Conservation (phyloP, 2,113 vertebrate genomes). For the Leucosticte australis region DNA sequence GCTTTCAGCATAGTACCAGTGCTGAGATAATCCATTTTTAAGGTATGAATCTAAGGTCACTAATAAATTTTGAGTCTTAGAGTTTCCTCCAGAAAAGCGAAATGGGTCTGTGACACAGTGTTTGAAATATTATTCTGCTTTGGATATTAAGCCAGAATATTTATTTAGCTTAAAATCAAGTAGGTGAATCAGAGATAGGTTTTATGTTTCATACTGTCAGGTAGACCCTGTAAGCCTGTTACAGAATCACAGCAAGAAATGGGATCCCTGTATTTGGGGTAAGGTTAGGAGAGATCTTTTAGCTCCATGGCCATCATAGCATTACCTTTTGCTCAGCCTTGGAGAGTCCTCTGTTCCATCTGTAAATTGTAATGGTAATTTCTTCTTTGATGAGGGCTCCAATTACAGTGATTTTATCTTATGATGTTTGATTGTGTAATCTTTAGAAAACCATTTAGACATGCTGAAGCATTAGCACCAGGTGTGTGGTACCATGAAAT, state of each 20-base stretch:
- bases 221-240: background rate
- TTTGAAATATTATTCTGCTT: background rate
- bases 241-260: background rate
- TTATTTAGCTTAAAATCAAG: background rate
- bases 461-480: conserved; percentile 49
- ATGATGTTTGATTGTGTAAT: conserved; percentile 34
- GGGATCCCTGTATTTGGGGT: background rate
- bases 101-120: background rate
- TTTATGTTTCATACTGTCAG: background rate
- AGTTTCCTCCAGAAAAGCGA: background rate
- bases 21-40: background rate
- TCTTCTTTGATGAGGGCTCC: conserved; percentile 37
- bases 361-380: conserved; percentile 9
- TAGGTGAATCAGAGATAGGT: background rate
- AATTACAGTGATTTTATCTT: conserved; percentile 45
- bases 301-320: background rate
- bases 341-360: background rate
- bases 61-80: background rate
- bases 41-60: background rate
- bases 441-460: conserved; percentile 60
- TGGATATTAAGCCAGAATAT: background rate
- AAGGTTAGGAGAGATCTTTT: background rate
- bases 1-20: background rate
- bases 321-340: background rate
- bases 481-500: conserved; percentile 52